Conservation (phyloP, 1,140 invertebrate genomes). For the Bombus pascuorum region DNA sequence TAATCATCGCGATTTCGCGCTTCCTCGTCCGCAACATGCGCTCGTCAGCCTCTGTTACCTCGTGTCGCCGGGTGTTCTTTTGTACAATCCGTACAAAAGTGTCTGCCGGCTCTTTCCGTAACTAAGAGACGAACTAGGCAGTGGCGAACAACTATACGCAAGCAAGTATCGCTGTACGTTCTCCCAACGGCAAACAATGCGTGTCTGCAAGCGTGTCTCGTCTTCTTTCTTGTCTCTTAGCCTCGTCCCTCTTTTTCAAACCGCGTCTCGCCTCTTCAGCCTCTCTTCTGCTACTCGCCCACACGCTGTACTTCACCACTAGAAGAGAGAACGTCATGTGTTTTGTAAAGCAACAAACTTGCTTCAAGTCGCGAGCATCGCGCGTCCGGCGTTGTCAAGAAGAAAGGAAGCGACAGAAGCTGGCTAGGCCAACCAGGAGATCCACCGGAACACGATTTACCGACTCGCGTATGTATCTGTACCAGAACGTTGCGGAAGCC, state of each 20-base stretch:
- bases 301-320: not conserved
- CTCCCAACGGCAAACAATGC: constrained; percentile 57
- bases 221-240: constrained; percentile 5
- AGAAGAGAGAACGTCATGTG: constrained; percentile 31
- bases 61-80: constrained; percentile 37
- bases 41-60: not conserved
- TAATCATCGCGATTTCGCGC: constrained; percentile 47
- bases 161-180: constrained; percentile 7
- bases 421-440: not conserved
- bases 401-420: not conserved
- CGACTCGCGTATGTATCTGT: not conserved
- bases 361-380: constrained; percentile 49
- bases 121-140: constrained; percentile 39
- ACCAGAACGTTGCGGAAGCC: constrained; percentile 1
- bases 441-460: constrained; percentile 8
- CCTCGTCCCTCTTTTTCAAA: constrained; percentile 6
- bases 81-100: constrained; percentile 60
- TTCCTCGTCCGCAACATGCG: constrained; percentile 15
- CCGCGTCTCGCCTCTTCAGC: not conserved
- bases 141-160: not conserved
- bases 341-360: constrained; percentile 69
- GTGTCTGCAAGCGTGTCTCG: constrained; percentile 48
- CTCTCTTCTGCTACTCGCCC: not conserved
- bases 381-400: constrained; percentile 20
- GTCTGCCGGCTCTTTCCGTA: constrained; percentile 55